Evolutionary conservation across 92 coral and sea anemone species (phyloP), one percentile per base, ranked within the genome.

Genomic region (Siderastrea radians): DNA sequence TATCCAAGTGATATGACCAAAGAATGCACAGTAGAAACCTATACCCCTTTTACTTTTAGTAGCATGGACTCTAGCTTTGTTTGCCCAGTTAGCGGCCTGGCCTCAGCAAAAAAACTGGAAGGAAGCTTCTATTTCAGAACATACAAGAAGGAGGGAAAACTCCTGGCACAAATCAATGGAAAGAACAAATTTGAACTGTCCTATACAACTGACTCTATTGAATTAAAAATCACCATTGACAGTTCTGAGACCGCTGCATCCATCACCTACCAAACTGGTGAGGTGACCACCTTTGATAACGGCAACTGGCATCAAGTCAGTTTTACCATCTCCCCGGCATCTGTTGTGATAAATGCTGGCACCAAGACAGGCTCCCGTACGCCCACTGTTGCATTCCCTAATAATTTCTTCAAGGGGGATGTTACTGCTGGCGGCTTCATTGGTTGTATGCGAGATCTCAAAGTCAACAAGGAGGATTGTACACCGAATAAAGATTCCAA

Each of bases 371-470:
- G 67, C 45, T n/a, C 49, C 10, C 47, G 89, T 15, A 84, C 84
- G 9, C 87, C 91, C 6, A 53, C 71, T 3, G 62, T 49, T 5
- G 43, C 63, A 0, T 46, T 90, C 43, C 91, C 93, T 12, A 8
- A n/a, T 19, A 47, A 70, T 66, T 93, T 90, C 52, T 95, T 95
- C 61, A 49, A 53, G 19, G 72, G 61, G 4, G 69, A 69, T 14
- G 92, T 87, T 1, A 16, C 59, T 57, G 68, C 92, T 10, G 98
- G 98, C 6, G 91, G 87, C 46, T 95, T 82, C 47, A 78, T 86
- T 83, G 98, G 98, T 75, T 95, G 98, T 79, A 68, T 93, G 80
- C 87, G 80, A 74, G 90, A 91, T 53, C 89, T 95, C 8, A 60
- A 48, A 6, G 10, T 95, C 61, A 94, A 95, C 73, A 64, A 63